These are phyloP conservation scores for Diaprepes abbreviatus DNA, from an alignment of 2,888 invertebrate genomes.

Conservation along the genomic window DNA sequence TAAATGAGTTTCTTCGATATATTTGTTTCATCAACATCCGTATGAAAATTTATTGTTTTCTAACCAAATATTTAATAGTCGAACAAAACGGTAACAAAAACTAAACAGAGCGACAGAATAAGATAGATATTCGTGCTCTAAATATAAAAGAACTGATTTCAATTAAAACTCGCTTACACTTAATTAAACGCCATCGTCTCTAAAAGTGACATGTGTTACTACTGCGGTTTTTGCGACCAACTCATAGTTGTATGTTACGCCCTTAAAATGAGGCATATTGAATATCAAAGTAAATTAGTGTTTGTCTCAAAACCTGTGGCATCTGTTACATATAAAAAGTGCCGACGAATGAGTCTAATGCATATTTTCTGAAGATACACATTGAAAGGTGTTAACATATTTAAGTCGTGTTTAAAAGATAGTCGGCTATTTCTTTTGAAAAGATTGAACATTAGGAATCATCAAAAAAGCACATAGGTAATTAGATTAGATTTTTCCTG, in stretches of 20 bases:
- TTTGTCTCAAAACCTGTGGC: constrained; percentile 40
- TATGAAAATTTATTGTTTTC: too few species aligned
- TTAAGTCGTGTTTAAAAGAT: background rate
- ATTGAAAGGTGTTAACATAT: constrained; percentile 12
- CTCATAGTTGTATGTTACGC: constrained; percentile 56
- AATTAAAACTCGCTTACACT: constrained; percentile 32
- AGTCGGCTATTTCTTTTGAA: background rate
- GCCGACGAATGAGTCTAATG: constrained; percentile 10
- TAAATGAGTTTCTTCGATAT: too few species aligned
- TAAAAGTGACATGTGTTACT: constrained; percentile 34
- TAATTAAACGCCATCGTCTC: constrained; percentile 33
- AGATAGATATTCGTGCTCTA: too few species aligned
- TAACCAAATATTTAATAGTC: too few species aligned
- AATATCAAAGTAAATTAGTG: constrained; percentile 58
- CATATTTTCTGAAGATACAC: background rate
- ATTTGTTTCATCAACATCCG: too few species aligned
- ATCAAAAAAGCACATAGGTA: too few species aligned
- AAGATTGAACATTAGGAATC: too few species aligned
- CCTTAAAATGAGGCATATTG: constrained; percentile 51
- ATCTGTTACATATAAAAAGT: constrained; percentile 50
- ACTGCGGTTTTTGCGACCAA: constrained; percentile 48
- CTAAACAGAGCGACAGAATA: too few species aligned
- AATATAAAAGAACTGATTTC: constrained; percentile 13
- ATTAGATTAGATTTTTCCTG: too few species aligned
- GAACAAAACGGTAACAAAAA: too few species aligned